Percentiles rank a stretch among this genome's conserved stretches.
Evolutionary conservation across 2,888 invertebrate species (phyloP).

Genomic region (Dichetophora obliterata): DNA sequence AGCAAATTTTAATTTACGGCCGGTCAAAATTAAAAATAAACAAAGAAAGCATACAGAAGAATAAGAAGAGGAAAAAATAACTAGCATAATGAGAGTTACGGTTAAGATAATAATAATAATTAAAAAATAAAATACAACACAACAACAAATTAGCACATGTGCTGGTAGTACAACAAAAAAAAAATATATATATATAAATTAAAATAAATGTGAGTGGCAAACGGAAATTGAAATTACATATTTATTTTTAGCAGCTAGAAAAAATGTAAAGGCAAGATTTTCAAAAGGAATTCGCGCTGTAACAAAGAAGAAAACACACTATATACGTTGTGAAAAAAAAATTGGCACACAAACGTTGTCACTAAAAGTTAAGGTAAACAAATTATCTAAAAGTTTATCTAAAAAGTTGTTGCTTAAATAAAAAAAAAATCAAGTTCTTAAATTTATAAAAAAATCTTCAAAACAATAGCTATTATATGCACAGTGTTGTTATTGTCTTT

Average conservation of each 20-base stretch:
- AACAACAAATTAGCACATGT: background rate
- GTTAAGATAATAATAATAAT: background rate
- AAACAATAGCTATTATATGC: no score
- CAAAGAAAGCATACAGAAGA: background rate
- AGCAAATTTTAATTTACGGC: background rate
- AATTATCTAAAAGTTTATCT: background rate
- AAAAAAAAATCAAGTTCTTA: no score
- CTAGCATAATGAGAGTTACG: background rate
- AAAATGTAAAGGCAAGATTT: background rate
- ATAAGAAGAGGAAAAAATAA: background rate
- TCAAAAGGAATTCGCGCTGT: background rate
- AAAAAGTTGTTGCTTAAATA: background rate
- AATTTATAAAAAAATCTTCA: no score
- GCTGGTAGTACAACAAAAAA: conserved; percentile 7
- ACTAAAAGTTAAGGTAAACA: background rate
- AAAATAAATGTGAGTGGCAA: conserved; percentile 17
- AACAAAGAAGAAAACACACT: background rate
- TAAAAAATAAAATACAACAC: background rate
- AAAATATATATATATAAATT: no score
- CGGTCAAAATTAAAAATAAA: background rate
- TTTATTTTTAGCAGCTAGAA: conserved; percentile 24
- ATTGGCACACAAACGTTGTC: background rate
- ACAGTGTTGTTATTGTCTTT: no score
- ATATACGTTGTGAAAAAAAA: background rate
- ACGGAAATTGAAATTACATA: conserved; percentile 32